Evolutionary conservation across 2,113 vertebrate genomes (phyloP), one percentile per base, ranked within the genome.

Genomic region (Saccopteryx bilineata): DNA sequence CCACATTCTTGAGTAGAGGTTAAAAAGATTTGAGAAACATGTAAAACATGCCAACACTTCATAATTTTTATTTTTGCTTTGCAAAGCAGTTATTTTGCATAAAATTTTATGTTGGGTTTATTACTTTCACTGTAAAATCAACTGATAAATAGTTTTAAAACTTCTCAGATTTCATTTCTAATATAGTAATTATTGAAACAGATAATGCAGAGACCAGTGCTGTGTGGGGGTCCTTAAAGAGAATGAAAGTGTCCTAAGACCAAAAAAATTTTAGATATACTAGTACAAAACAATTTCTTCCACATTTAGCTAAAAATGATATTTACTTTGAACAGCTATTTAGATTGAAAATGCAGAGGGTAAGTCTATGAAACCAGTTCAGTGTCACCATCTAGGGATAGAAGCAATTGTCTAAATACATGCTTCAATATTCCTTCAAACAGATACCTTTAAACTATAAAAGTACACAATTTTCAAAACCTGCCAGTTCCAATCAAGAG

Each of bases 61-160:
- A 58, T 11, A 46, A 68, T 58, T 74, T 75, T 79, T 85, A 46
- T 60, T 39, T 72, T 95, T 71, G 33, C 48, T 68, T 87, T 81
- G 28, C 19, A 87, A 82, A 91, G 14, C 15, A 76, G 24, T 80
- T 90, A 85, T 74, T 93, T 86, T 96, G 65, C 75, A 90, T 50
- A 90, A 81, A 90, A 72, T 52, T n/a, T 48, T 69, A 86, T 39
- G 46, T 9, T 92, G 7, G 12, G 18, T 50, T 90, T 68, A 92
- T 54, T 90, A 74, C 1, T 86, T 5, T 63, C n/a, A 86, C 7
- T 95, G 8, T 75, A 61, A 75, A 90, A 39, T 54, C 9, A 90
- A 48, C 68, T 72, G 68, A 60, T 52, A 93, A 33, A 46, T 74
- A 96, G 13, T 80, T 76, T 2, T 12, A 24, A 85, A 11, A 58